Conservation (phyloP, 2,888 invertebrate genomes). For the Synergus laeviventris region DNA sequence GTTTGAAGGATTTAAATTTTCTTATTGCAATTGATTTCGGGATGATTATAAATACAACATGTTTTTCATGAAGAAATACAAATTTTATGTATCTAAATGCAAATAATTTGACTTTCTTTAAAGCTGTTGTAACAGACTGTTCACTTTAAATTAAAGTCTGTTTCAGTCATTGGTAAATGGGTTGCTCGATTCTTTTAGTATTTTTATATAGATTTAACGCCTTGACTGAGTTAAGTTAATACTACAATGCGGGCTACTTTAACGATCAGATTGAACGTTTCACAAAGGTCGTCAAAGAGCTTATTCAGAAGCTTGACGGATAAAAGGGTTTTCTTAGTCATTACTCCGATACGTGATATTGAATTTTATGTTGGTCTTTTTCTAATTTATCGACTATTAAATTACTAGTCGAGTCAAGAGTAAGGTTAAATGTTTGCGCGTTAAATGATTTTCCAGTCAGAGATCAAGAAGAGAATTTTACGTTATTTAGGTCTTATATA, state of each 20-base stretch:
- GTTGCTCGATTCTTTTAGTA: conserved; percentile 8
- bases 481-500: no score
- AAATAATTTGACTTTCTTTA: neutral
- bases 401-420: neutral
- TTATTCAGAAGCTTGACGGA: conserved; percentile 37
- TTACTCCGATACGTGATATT: conserved; percentile 34
- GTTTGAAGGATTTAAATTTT: no score
- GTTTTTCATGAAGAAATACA: no score
- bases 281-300: conserved; percentile 35
- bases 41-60: no score
- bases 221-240: conserved; percentile 36
- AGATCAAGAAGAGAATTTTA: no score
- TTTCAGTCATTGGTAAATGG: conserved; percentile 4
- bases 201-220: conserved; percentile 26
- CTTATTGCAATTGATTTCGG: no score
- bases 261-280: conserved; percentile 35
- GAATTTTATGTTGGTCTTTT: conserved; percentile 33
- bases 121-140: neutral
- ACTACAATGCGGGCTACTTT: conserved; percentile 38
- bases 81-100: no score
- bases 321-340: conserved; percentile 35
- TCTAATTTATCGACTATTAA: conserved; percentile 39
- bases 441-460: conserved; percentile 20
- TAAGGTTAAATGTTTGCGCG: conserved; percentile 9
- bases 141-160: neutral